Evolutionary conservation across 2,888 invertebrate genomes (phyloP), one percentile per base, ranked within the genome.

Genomic region (Parthenolecanium corni): DNA sequence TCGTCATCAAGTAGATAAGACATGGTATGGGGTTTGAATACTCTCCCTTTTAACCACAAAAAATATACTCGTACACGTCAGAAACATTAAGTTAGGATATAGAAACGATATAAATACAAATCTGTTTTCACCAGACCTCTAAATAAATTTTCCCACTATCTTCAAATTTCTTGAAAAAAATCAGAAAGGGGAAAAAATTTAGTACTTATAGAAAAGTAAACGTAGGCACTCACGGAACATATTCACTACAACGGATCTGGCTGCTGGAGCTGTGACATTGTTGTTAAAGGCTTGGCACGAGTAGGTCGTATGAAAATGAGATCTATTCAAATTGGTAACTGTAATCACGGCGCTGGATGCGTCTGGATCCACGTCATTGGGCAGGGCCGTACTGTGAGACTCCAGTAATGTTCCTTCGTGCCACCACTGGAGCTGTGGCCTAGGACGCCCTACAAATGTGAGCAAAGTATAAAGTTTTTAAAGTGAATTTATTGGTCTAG

Each of bases 381-480:
- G 31, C 25, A 23, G 1, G 2, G 25, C 9, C 1, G 11, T 1
- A 12, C 14, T 57, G 2, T 11, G 16, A 21, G 46, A 23, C 68
- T 83, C 82, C 51, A 84, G 73, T 51, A 83, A 75, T 53, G 76
- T 77, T 63, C 79, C 82, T 70, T 84, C 85, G 67, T 84, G 78
- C 81, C 84, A 86, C 88, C 88, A 88, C 68, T 81, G 81, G 65
- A 88, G 82, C 65, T 78, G 77, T 14, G 88, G 86, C 63, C 80
- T 78, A 14, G 88, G 88, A 67, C 80, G 80, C 68, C 87, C 87
- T 87, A 74, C 5, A 36, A 9, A 52, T 18, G 24, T 23, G 24
- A 21, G 23, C 9, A 46, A 16, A 46, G 16, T 6, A 16, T 16
- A 38, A 38, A 9, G 14, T 12, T n/a, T n/a, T n/a, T n/a, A n/a